Evolutionary conservation across 2,888 invertebrate species (phyloP), one percentile per base, ranked within the genome.

Genomic region (Schrankia costaestrigalis): DNA sequence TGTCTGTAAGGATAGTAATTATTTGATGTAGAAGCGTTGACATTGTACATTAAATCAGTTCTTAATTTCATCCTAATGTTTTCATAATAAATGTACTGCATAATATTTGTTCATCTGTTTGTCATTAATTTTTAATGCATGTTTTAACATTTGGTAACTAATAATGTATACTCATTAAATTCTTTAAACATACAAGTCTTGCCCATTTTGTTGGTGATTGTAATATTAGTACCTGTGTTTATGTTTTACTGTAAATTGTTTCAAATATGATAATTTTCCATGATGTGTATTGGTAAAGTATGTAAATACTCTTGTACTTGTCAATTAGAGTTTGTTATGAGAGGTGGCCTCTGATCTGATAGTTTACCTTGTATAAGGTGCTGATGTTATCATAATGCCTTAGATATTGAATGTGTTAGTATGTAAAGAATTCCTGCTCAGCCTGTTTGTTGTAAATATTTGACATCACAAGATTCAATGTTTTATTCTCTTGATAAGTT

Each of bases 391-490:
- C 22, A 15, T 28, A 41, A 43, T 40, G 46, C 47, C 50, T 48
- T 47, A 44, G 26, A 33, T 47, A n/a, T 42, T 56, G 50, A 41
- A 49, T 41, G 29, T 38, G 11, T 35, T 51, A 47, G 46, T 28
- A 24, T 41, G 38, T 43, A 17, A 51, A n/a, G n/a, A 36, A 60
- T 52, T 60, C 54, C 53, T 46, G 57, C 60, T 59, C 61, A 57
- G 51, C 62, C 53, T 56, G 56, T 59, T 56, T 55, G 46, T 64
- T 83, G 79, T 83, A 82, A 71, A 82, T 82, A 81, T 64, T 55
- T 62, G 63, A 72, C 78, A 83, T 82, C 81, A 84, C 82, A 79
- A 63, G 52, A 59, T 62, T 63, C 41, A 52, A 56, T 26, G 14
- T 54, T 60, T 61, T 58, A 63, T 60, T 53, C 51, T 31, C 31